A percentile compares a stretch with the other conserved stretches of the same genome.
phyloP scores from a whole-genome alignment of 2,797 vertebrate species.

The Danio albolineatus region DNA sequence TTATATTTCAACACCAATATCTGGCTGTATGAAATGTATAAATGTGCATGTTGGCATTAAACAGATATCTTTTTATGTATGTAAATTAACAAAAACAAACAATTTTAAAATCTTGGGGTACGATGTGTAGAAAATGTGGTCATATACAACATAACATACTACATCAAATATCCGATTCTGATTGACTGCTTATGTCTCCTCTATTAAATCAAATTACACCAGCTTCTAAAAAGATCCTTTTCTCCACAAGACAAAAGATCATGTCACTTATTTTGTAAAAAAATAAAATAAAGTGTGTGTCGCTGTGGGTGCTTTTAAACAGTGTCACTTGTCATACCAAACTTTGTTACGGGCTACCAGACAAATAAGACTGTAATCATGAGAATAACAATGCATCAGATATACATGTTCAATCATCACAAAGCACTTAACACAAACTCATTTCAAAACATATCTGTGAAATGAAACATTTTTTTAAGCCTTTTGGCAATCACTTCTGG shows the following conservation, averaged over 20 bases:
- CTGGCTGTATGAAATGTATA: conserved; percentile 32
- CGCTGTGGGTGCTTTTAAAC: background rate
- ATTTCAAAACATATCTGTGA: conserved; percentile 9
- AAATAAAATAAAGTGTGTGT: background rate
- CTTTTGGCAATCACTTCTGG: conserved; percentile 3
- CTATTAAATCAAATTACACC: background rate
- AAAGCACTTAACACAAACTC: conserved; percentile 38
- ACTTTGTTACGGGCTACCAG: conserved; percentile 14
- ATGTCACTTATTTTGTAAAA: conserved; percentile 8
- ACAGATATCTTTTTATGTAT: background rate
- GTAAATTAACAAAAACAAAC: conserved; percentile 21
- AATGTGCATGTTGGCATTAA: conserved; percentile 5
- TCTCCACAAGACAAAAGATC: background rate
- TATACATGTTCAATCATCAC: conserved; percentile 41
- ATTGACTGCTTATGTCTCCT: background rate
- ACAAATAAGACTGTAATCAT: conserved; percentile 33
- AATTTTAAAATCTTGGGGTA: background rate
- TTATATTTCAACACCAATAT: conserved; percentile 52
- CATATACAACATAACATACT: conserved; percentile 5
- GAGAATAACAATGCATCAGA: conserved; percentile 24
- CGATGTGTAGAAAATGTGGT: background rate
- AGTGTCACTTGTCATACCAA: background rate
- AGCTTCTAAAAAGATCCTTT: background rate
- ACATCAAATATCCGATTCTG: conserved; percentile 2
- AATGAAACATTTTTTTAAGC: conserved; percentile 20